A percentile compares a stretch with the other conserved stretches of the same genome.
Evolutionary conservation across 2,797 vertebrate species (phyloP).

Genomic region (Diplodus puntazzo): DNA sequence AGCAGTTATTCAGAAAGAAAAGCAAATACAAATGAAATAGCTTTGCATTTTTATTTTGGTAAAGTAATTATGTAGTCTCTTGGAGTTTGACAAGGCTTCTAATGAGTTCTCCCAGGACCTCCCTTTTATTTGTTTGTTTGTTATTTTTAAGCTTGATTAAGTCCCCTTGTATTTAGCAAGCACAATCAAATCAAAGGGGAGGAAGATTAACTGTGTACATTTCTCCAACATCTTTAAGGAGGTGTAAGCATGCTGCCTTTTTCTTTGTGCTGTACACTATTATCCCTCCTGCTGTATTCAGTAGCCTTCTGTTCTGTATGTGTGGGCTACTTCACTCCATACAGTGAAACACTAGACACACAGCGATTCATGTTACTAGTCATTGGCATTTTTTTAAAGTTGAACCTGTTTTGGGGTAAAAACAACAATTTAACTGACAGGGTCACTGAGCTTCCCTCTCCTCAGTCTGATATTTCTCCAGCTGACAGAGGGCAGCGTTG

Average conservation of each 20-base stretch:
- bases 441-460: not conserved
- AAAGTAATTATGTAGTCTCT: slow-evolving; percentile 90
- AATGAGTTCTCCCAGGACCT: slow-evolving; percentile 90
- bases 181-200: slow-evolving; percentile 87
- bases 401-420: not conserved
- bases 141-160: slow-evolving; percentile 91
- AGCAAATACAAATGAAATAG: slow-evolving; percentile 85
- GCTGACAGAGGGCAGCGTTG: too few relatives aligned
- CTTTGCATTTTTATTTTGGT: slow-evolving; percentile 90
- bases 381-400: not conserved
- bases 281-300: slow-evolving; percentile 16
- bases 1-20: slow-evolving; percentile 83
- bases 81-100: slow-evolving; percentile 89
- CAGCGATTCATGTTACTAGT: not conserved
- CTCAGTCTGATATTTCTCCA: too few relatives aligned
- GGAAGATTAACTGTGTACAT: slow-evolving; percentile 81
- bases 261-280: slow-evolving; percentile 26
- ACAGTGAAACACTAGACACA: not conserved
- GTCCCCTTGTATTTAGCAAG: slow-evolving; percentile 88
- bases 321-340: not conserved
- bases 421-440: not conserved
- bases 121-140: slow-evolving; percentile 89
- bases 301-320: slow-evolving; percentile 14
- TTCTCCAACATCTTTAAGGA: slow-evolving; percentile 76
- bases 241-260: slow-evolving; percentile 58